Evolutionary conservation across 2,113 vertebrate species (phyloP).

Genomic region (Oxyura jamaicensis): DNA sequence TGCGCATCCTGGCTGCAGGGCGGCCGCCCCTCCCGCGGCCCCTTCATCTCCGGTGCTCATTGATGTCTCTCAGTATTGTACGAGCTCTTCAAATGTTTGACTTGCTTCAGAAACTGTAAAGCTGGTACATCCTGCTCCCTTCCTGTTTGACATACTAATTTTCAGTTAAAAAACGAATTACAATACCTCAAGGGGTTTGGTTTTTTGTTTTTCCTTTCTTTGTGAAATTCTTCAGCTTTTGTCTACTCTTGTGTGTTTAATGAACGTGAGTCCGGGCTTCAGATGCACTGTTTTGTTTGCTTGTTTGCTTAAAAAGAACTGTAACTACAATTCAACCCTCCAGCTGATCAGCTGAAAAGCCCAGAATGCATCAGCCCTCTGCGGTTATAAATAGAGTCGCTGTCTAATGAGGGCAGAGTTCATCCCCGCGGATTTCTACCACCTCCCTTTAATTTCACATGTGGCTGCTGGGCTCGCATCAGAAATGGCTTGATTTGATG

Average conservation of each 20-base stretch:
- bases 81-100: neutral
- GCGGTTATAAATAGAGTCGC: neutral
- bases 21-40: accelerated
- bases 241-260: neutral
- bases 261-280: neutral
- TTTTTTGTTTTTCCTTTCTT: accelerated
- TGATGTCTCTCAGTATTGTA: accelerated
- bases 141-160: neutral
- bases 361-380: neutral
- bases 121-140: neutral
- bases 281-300: neutral
- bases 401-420: slow-evolving; percentile 39
- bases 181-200: neutral
- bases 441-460: slow-evolving; percentile 3
- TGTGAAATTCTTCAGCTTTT: slow-evolving; percentile 29
- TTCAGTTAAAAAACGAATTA: neutral
- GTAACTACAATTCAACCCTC: neutral
- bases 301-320: neutral
- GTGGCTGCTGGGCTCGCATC: neutral
- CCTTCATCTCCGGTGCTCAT: neutral
- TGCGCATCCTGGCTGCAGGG: neutral
- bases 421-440: neutral
- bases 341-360: neutral
- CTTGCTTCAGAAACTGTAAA: neutral
- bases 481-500: neutral